Conservation (phyloP, 23 tunicate genomes). For the Botrylloides violaceus region DNA sequence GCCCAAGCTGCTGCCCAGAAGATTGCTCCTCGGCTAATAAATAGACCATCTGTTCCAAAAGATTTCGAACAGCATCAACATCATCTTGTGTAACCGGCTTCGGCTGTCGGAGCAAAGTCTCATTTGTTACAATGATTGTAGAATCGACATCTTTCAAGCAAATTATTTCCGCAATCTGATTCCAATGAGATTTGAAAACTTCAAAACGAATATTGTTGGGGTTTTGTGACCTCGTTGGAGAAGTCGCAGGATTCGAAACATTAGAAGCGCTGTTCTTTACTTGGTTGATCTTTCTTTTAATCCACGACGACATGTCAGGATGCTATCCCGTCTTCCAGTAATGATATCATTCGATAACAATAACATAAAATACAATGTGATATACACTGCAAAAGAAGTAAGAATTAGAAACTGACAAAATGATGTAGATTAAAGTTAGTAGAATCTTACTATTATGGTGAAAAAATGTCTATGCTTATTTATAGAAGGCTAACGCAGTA, state of each 20-base stretch:
- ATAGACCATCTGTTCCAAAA: constrained; percentile 74
- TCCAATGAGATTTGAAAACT: constrained; percentile 81
- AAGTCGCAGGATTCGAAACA: not conserved
- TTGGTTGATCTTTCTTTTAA: constrained; percentile 16
- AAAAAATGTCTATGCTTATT: too few species aligned
- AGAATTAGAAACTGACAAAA: too few species aligned
- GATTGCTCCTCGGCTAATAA: constrained; percentile 73
- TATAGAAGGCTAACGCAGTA: too few species aligned
- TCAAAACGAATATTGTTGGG: constrained; percentile 37
- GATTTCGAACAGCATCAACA: constrained; percentile 51
- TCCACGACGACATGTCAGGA: constrained; percentile 16
- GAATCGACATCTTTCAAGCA: constrained; percentile 21
- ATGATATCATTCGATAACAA: not conserved
- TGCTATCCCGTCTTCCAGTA: not conserved
- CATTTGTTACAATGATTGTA: constrained; percentile 6
- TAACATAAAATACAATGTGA: not conserved
- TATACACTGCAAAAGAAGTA: not conserved
- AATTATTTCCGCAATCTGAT: constrained; percentile 55
- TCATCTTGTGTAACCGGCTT: constrained; percentile 58
- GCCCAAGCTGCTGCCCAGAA: constrained; percentile 45
- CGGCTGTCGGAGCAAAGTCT: constrained; percentile 6
- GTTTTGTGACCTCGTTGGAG: constrained; percentile 5
- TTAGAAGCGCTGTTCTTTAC: not conserved
- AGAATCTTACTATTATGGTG: too few species aligned
- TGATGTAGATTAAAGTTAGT: not conserved